Base-by-base conservation (phyloP, 23 tunicate species). In the Halocynthia aurantium region DNA sequence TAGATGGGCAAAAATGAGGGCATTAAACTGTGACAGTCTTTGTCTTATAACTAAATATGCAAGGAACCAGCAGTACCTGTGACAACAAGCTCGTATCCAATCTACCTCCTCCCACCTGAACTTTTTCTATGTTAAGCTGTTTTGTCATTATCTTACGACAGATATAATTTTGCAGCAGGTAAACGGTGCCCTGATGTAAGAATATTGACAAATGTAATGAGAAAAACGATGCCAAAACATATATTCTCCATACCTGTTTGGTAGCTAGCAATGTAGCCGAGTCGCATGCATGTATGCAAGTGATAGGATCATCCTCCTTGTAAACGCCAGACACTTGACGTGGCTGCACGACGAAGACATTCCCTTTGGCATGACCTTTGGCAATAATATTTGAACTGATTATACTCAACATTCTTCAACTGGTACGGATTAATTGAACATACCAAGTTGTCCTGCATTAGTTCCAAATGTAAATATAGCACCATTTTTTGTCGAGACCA, bases 391-490 rank as follows among this genome's bases (percentile, higher is more conserved):
- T 15, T 60, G 2, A n/a, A n/a, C n/a, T n/a, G n/a, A n/a, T n/a
- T n/a, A 15, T 60, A n/a, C n/a, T 60, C 4, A 60, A 60, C 4
- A 60, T 60, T 60, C 64, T 60, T n/a, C 4, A 60, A 17, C 64
- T 60, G 64, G n/a, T 15, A 15, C 64, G 4, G 64, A 60, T n/a
- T 15, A 17, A 60, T 60, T 60, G n/a, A 17, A 58, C 54, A 50
- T 62, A 90, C 96, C 98, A 57, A 92, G 53, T 61, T 92, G 98
- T 49, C 98, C 98, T 6, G 98, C 92, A 79, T 92, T 92, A 10
- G 92, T 82, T 52, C 98, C 98, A 67, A 82, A 92, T 6, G 98
- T 86, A 62, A 75, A 92, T 8, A 92, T 69, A 7, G 82, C 78
- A 50, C 56, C 72, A 20, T 81, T 63, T 12, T 69, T 67, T 12